A percentile compares a stretch with the other conserved stretches of the same genome.
Evolutionary conservation across 2,888 invertebrate species (phyloP).

Genomic region (Microctonus brassicae): DNA sequence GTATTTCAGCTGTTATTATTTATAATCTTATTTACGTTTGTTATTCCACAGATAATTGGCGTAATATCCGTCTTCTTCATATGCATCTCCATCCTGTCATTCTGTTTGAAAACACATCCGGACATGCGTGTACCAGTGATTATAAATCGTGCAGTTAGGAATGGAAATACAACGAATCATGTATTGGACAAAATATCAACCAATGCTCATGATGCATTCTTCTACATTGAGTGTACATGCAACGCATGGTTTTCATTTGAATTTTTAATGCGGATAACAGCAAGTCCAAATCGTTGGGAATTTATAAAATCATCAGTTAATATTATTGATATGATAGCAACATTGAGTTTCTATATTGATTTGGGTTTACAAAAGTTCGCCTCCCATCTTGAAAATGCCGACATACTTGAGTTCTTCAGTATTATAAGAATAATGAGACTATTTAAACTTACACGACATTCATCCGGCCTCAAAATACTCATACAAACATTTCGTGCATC

Average conservation of each 20-base stretch:
- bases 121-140: slow-evolving; percentile 96
- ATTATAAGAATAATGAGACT: slow-evolving; percentile 98
- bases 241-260: slow-evolving; percentile 99
- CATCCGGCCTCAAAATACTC: slow-evolving; percentile 96
- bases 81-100: slow-evolving; percentile 98
- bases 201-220: slow-evolving; percentile 97
- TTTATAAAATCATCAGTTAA: slow-evolving; percentile 97
- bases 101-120: slow-evolving; percentile 99
- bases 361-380: slow-evolving; percentile 90
- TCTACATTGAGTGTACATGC: slow-evolving; percentile 98
- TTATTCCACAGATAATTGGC: slow-evolving; percentile 89
- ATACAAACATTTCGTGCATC: slow-evolving; percentile 98
- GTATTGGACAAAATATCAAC: slow-evolving; percentile 92
- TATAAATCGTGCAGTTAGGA: slow-evolving; percentile 82
- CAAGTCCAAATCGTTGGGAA: slow-evolving; percentile 93
- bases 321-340: slow-evolving; percentile 99
- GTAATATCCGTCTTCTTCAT: slow-evolving; percentile 99
- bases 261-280: slow-evolving; percentile 92
- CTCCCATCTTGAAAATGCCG: slow-evolving; percentile 92
- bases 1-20: slow-evolving; percentile 3
- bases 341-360: slow-evolving; percentile 98
- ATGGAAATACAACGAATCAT: slow-evolving; percentile 82
- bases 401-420: slow-evolving; percentile 96
- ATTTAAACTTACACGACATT: slow-evolving; percentile 96
- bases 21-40: slow-evolving; percentile 9